Evolutionary conservation across 2,797 vertebrate genomes (phyloP).

Genomic region (Ciconia nigra): DNA sequence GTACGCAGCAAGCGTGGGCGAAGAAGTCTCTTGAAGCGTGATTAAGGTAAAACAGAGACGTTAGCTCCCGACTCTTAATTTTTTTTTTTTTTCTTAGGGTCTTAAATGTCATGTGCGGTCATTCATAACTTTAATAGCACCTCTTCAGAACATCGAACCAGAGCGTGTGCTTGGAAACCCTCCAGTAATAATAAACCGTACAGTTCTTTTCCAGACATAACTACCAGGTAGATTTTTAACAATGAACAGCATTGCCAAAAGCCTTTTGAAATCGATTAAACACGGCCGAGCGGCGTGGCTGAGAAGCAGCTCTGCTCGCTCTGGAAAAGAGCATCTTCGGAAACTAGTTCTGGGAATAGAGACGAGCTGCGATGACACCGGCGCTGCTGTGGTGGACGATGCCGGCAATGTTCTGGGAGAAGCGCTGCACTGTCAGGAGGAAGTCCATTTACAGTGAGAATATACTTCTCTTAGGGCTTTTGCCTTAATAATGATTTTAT

Average conservation of each 20-base stretch:
- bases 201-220: slow-evolving; percentile 2
- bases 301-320: not conserved
- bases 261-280: not conserved
- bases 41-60: not conserved
- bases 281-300: not conserved
- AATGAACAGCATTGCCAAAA: not conserved
- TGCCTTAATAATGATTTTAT: not conserved
- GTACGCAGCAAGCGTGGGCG: accelerated
- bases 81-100: not conserved
- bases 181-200: not conserved
- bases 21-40: not conserved
- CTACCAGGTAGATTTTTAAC: not conserved
- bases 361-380: slow-evolving; percentile 96
- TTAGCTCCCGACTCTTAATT: accelerated
- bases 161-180: not conserved
- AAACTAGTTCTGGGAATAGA: slow-evolving; percentile 90
- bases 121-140: accelerated
- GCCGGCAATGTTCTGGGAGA: slow-evolving; percentile 86
- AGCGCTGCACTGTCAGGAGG: slow-evolving; percentile 86
- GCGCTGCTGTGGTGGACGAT: slow-evolving; percentile 90
- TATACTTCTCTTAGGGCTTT: not conserved
- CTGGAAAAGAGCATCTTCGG: not conserved
- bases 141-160: not conserved
- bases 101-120: not conserved
- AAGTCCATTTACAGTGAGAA: slow-evolving; percentile 89